Base-by-base conservation (phyloP, 1,140 invertebrate species). In the Latrodectus geometricus region DNA sequence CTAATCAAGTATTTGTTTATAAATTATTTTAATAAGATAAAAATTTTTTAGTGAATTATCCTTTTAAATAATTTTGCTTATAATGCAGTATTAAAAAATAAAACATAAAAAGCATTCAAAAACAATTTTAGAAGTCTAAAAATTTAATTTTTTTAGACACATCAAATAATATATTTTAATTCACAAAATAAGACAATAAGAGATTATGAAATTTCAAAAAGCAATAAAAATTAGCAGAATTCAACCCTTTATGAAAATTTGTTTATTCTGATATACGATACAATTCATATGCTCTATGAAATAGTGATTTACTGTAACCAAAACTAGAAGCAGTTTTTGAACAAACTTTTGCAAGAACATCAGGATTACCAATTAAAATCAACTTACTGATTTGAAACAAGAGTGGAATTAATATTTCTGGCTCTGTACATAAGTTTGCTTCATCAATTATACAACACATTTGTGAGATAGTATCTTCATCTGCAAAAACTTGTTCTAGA, bases 401-500 rank as follows among this genome's bases (percentile, higher is more conserved):
- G 50, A 87, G 56, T 15, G 85, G 85, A 35, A 80, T 87, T 35
- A 87, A 69, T 68, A 75, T 80, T 81, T 87, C 85, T 21, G 85
- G 77, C 80, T 87, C 85, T 4, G 85, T 87, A 17, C 85, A 87
- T 21, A 74, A 54, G 75, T 73, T 66, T 11, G 85, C 85, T n/a
- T 87, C 85, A 74, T 87, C 85, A 9, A 87, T 61, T 9, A 87
- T 87, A 54, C 85, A 87, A 69, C 85, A 87, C 70, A 80, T 74
- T 4, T 52, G 70, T 9, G 85, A n/a, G 35, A 87, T 48, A 15
- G 14, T 8, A 4, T 75, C 72, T 20, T 21, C 66, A 20, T 87
- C 72, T 35, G 9, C 70, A 74, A n/a, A 87, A 48, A 72, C 48
- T 15, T 80, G 17, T 68, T 8, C 56, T 15, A 87, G 14, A 20